These are phyloP conservation scores for Pterostichus niger DNA, from an alignment of 2,888 invertebrate genomes.

Conservation along the genomic window DNA sequence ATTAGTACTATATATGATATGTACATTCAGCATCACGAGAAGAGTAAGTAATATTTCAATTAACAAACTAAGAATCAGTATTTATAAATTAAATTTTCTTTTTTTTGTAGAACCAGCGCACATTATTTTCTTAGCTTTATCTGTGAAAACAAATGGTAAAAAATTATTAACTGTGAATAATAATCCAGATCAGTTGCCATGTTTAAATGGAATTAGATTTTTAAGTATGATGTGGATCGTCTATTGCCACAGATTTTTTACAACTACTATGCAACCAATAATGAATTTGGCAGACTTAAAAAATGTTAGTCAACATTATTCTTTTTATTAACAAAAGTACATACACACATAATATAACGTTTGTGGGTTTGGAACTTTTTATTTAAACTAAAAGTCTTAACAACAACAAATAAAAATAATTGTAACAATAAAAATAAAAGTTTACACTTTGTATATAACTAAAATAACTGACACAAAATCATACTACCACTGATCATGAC, in stretches of 20 bases:
- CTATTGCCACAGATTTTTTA: constrained; percentile 74
- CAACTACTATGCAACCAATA: constrained; percentile 38
- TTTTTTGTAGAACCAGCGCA: constrained; percentile 68
- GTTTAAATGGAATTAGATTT: constrained; percentile 77
- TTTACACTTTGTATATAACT: no score
- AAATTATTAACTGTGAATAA: constrained; percentile 75
- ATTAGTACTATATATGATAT: constrained; percentile 69
- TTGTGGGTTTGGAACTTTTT: no score
- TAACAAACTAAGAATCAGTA: not conserved
- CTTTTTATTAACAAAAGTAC: not conserved
- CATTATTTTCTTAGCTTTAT: constrained; percentile 73
- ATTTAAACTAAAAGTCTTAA: no score
- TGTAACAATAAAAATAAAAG: no score
- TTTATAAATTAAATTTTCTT: constrained; percentile 3
- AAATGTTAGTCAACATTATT: constrained; percentile 16
- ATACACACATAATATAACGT: no score
- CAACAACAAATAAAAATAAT: no score
- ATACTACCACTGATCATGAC: no score
- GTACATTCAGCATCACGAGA: constrained; percentile 63
- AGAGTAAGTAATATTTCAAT: constrained; percentile 67
- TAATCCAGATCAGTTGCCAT: constrained; percentile 75
- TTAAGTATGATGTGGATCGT: constrained; percentile 79
- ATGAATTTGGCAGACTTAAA: constrained; percentile 12
- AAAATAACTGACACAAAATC: no score
- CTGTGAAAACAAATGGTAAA: constrained; percentile 76